Evolutionary conservation across 2,797 vertebrate species (phyloP), one percentile per base, ranked within the genome.

Genomic region (Decapterus maruadsi): DNA sequence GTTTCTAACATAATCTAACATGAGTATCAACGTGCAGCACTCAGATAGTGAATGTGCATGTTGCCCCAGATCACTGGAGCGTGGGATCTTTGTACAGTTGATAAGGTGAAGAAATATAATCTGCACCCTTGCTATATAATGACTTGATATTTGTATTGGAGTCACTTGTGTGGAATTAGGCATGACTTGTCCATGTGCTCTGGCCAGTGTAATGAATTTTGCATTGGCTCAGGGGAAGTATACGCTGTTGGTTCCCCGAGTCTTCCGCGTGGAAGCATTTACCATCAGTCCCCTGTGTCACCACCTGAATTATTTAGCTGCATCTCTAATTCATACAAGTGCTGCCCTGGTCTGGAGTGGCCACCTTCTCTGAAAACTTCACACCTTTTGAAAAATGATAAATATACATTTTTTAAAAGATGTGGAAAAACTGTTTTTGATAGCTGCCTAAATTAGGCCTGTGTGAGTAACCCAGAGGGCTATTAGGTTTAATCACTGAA

Each of bases 241-340:
- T 92, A 91, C 89, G 89, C 88, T 89, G 87, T 89, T 91, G 91
- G 82, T 89, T 90, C 88, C 87, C 89, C 0, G 74, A 91, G 90
- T 93, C 90, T 92, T 94, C 94, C 80, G 70, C 76, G 82, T 92
- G 92, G 89, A 95, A 93, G 93, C 92, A 88, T 94, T 94, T 93
- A 93, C 86, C 88, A 84, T 88, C 89, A 88, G 90, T 90, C 92
- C 93, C 81, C 81, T 88, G 87, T 92, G 91, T 94, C 90, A 88
- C 83, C 17, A 2, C 57, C 88, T 96, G 77, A 94, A 95, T 95
- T 92, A 95, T 96, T 95, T 83, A 96, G 87, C 59, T 42, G 46
- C 93, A 92, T 94, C 84, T 94, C 88, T 93, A 94, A 95, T 96
- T 94, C 86, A 95, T 91, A 91, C 75, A 84, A 84, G 83, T 64